Conservation (phyloP, 2,888 invertebrate species). For the Scelioninae gen. 2 region DNA sequence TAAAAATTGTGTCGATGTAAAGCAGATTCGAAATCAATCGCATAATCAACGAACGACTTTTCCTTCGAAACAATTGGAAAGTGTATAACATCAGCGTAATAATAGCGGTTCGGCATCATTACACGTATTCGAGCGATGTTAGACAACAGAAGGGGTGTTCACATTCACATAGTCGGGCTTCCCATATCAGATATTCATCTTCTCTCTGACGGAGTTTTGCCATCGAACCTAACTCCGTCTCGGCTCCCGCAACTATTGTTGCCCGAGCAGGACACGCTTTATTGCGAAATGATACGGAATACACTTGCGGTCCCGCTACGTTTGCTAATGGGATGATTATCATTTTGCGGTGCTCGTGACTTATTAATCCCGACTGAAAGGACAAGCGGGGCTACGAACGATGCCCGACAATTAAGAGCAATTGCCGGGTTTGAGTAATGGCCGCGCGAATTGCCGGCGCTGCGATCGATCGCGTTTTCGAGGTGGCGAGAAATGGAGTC, state of each 20-base stretch:
- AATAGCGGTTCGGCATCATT: slow-evolving; percentile 39
- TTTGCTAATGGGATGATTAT: slow-evolving; percentile 46
- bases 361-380: slow-evolving; percentile 42
- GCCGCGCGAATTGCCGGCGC: slow-evolving; percentile 11
- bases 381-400: slow-evolving; percentile 22
- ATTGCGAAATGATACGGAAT: slow-evolving; percentile 68
- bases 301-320: slow-evolving; percentile 44
- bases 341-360: slow-evolving; percentile 40
- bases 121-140: slow-evolving; percentile 47
- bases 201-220: slow-evolving; percentile 58
- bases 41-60: not conserved
- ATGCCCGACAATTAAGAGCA: slow-evolving; percentile 45
- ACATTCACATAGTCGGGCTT: slow-evolving; percentile 59
- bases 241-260: slow-evolving; percentile 65
- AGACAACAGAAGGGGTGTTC: slow-evolving; percentile 47
- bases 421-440: slow-evolving; percentile 44
- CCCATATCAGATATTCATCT: slow-evolving; percentile 63
- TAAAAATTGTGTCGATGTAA: slow-evolving; percentile 14
- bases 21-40: slow-evolving; percentile 8
- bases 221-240: slow-evolving; percentile 67
- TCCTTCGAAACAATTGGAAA: slow-evolving; percentile 48
- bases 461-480: slow-evolving; percentile 21
- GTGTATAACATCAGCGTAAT: slow-evolving; percentile 35
- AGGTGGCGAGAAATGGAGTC: too few relatives aligned
- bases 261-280: slow-evolving; percentile 67